A percentile compares a stretch with the other conserved stretches of the same genome.
phyloP scores from a whole-genome alignment of 2,888 invertebrate species.

The Dyspetes luteomarginatus region DNA sequence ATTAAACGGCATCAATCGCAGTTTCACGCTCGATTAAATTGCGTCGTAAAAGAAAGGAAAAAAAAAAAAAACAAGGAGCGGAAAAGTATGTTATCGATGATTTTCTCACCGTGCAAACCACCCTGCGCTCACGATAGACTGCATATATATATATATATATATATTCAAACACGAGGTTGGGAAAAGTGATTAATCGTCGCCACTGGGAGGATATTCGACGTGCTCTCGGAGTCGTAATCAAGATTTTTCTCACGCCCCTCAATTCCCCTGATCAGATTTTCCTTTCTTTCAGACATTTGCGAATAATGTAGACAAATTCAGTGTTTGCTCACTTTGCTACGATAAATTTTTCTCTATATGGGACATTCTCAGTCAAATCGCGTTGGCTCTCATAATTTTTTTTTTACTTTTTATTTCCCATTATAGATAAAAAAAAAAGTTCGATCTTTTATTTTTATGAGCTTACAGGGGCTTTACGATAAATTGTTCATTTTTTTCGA shows the following conservation, averaged over 20 bases:
- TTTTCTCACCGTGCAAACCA: too few species aligned
- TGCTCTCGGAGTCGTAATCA: slow-evolving; percentile 22
- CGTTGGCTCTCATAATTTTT: neutral
- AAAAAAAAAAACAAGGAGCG: neutral
- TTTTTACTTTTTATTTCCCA: neutral
- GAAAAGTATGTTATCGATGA: too few species aligned
- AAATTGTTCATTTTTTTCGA: too few species aligned
- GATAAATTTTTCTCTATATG: slow-evolving; percentile 11
- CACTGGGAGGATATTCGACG: slow-evolving; percentile 11
- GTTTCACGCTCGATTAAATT: slow-evolving; percentile 39
- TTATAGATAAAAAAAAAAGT: too few species aligned
- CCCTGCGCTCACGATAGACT: too few species aligned
- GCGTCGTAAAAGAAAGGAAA: neutral
- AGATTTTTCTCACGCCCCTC: slow-evolving; percentile 36
- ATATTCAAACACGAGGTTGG: slow-evolving; percentile 3
- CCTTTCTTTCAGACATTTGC: slow-evolving; percentile 20
- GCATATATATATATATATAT: too few species aligned
- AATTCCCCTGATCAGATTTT: neutral
- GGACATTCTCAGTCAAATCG: neutral
- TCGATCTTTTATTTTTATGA: too few species aligned
- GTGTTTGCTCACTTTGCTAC: slow-evolving; percentile 27
- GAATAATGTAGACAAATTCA: slow-evolving; percentile 40
- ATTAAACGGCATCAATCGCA: slow-evolving; percentile 12
- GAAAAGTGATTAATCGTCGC: slow-evolving; percentile 35
- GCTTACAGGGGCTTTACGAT: too few species aligned